These are phyloP conservation scores for Ceryle rudis DNA, from an alignment of 2,797 vertebrate species.

Conservation along the genomic window DNA sequence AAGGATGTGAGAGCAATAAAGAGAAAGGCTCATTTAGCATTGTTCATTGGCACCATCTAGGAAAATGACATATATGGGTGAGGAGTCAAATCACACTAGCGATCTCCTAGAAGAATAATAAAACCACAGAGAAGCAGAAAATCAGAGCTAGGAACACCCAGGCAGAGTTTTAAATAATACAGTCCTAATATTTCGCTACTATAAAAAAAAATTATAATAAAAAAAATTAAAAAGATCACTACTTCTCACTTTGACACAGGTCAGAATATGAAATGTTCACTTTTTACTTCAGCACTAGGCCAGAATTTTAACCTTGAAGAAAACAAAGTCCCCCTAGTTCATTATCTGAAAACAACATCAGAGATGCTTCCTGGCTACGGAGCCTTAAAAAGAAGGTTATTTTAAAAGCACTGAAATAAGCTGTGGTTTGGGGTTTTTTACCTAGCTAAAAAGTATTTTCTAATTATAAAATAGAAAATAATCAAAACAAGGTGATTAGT, in stretches of 20 bases:
- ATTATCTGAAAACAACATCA: not conserved
- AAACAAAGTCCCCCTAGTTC: not conserved
- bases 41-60: not conserved
- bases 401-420: not conserved
- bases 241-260: not conserved
- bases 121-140: not conserved
- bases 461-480: not conserved
- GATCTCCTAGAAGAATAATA: not conserved
- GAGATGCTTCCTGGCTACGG: not conserved
- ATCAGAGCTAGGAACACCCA: not conserved
- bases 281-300: not conserved
- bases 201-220: not conserved
- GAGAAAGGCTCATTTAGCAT: not conserved
- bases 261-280: not conserved
- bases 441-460: not conserved
- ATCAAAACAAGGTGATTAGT: not conserved
- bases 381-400: not conserved
- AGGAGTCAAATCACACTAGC: not conserved
- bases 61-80: not conserved
- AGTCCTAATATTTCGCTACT: not conserved
- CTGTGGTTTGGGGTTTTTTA: not conserved
- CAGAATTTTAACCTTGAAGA: slow-evolving; percentile 23
- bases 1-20: not conserved
- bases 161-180: not conserved
- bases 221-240: not conserved